These are phyloP conservation scores for Philonicus albiceps DNA, from an alignment of 2,888 invertebrate genomes.

Conservation along the genomic window DNA sequence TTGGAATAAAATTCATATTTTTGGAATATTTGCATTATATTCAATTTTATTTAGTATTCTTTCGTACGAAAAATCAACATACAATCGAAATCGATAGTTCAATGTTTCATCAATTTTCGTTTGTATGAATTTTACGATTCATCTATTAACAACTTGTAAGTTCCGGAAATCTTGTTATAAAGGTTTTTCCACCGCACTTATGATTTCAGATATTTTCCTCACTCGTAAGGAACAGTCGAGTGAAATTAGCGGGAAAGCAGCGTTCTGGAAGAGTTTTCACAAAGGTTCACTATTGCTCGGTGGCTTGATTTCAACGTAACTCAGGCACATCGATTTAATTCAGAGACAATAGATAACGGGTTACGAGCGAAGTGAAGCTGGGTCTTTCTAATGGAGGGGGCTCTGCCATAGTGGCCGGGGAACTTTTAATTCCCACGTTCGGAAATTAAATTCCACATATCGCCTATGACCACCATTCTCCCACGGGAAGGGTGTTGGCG, in stretches of 20 bases:
- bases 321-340: background rate
- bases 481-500: background rate
- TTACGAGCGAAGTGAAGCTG: background rate
- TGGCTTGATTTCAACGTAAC: background rate
- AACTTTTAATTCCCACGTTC: conserved; percentile 10
- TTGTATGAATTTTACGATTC: background rate
- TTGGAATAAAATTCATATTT: background rate
- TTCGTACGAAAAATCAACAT: background rate
- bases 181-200: background rate
- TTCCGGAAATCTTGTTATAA: background rate
- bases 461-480: background rate
- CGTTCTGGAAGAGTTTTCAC: background rate
- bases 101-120: background rate
- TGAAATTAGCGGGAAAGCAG: background rate
- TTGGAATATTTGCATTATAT: background rate
- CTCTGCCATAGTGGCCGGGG: background rate
- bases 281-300: background rate
- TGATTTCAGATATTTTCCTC: background rate
- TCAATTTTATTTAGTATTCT: background rate
- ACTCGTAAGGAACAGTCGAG: background rate
- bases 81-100: background rate
- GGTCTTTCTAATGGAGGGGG: background rate
- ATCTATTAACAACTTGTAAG: background rate
- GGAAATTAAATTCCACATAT: conserved; percentile 6
- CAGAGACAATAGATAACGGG: background rate